phyloP scores from a whole-genome alignment of 2,797 vertebrate species.

The Myotis myotis region DNA sequence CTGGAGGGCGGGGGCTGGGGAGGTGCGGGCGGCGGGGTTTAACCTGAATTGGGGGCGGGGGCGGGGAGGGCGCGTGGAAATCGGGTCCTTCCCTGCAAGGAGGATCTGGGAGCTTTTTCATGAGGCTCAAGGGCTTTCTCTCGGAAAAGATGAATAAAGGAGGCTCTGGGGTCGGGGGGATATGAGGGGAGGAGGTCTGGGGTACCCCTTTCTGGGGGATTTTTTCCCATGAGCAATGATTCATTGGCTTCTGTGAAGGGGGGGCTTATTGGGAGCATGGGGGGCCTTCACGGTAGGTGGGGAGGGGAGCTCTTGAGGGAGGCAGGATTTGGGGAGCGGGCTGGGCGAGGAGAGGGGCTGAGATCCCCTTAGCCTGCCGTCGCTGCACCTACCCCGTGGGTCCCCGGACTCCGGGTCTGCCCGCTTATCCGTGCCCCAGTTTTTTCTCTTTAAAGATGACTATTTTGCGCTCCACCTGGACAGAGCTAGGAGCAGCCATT shows the following conservation, averaged over 20 bases:
- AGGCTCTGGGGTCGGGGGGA: not conserved
- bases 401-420: not conserved
- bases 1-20: not conserved
- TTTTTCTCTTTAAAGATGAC: conserved; percentile 58
- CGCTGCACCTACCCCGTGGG: not conserved
- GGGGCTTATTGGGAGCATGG: not conserved
- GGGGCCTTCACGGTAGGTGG: not conserved
- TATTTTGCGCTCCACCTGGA: conserved; percentile 69
- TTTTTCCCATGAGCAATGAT: not conserved
- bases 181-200: not conserved
- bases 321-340: not conserved
- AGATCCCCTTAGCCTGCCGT: not conserved
- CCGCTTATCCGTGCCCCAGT: conserved; percentile 43
- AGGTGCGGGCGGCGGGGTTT: not conserved
- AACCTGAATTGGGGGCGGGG: not conserved
- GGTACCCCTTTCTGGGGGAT: not conserved
- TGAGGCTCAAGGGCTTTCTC: conserved; percentile 57
- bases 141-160: not conserved
- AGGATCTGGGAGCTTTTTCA: not conserved
- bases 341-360: not conserved
- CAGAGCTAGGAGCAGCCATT: conserved; percentile 39
- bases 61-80: not conserved
- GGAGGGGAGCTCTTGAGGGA: not conserved
- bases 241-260: not conserved
- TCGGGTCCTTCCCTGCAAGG: not conserved